Evolutionary conservation across 2,113 vertebrate genomes (phyloP), one percentile per base, ranked within the genome.

Genomic region (Hystrix brachyura): DNA sequence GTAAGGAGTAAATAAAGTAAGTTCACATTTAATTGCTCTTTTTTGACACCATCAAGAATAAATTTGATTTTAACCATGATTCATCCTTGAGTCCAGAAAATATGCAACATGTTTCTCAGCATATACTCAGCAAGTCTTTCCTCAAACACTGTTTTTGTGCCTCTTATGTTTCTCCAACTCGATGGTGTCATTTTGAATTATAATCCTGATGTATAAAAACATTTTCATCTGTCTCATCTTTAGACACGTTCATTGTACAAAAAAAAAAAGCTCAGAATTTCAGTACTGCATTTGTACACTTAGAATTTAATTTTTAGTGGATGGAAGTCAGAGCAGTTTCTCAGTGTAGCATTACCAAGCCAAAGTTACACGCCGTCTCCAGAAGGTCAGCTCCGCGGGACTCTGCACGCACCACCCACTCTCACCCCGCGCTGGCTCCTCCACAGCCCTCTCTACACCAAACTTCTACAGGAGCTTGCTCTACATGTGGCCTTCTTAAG

Each of bases 301-400:
- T 32, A 79, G 51, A n/a, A 87, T 46, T 87, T 84, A 92, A 90
- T 84, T 93, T 90, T 90, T 64, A 88, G 25, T 57, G 1, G n/a
- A 13, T 60, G 91, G 82, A 87, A 80, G 53, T 83, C 27, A 25
- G 3, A 53, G 55, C 17, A 85, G 15, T 46, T 92, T n/a, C 43
- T 74, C 57, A n/a, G 29, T 5, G 5, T 4, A 48, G 51, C 46
- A 38, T 86, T 81, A 80, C 21, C 23, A 88, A 76, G 10, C 8
- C 18, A 91, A 69, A 29, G 19, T 71, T 57, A 76, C 4, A 38
- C 11, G 7, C 23, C 91, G 15, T 55, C 32, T 91, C 92, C 69
- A 82, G 34, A 76, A 80, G 90, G 4, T 29, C 43, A 87, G 53
- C 1, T 5, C 10, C 57, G 48, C n/a, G 11, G 48, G 27, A 62